Percentiles rank a stretch among this genome's conserved stretches.
phyloP scores from a whole-genome alignment of 2,888 invertebrate genomes.

The Crioceris asparagi region DNA sequence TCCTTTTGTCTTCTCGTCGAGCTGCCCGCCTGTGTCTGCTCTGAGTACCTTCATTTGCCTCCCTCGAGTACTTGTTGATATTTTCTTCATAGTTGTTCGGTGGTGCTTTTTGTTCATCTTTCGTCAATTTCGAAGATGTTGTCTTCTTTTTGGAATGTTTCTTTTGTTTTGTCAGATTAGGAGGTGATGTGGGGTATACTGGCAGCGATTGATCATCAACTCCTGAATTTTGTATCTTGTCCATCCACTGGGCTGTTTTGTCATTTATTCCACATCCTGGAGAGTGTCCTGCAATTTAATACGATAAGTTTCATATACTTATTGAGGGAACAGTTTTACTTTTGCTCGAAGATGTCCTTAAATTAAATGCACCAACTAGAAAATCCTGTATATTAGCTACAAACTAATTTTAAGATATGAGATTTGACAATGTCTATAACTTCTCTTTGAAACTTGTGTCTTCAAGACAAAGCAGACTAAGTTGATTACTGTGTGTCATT shows the following conservation, averaged over 20 bases:
- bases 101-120: slow-evolving; percentile 17
- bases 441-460: too few relatives aligned
- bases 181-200: slow-evolving; percentile 17
- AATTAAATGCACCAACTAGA: too few relatives aligned
- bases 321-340: too few relatives aligned
- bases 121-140: slow-evolving; percentile 6
- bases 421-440: too few relatives aligned
- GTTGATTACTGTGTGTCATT: too few relatives aligned
- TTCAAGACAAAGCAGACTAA: too few relatives aligned
- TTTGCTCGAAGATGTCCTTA: too few relatives aligned
- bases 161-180: not conserved
- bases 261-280: slow-evolving; percentile 84
- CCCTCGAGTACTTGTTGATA: slow-evolving; percentile 66
- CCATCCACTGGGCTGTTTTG: slow-evolving; percentile 86
- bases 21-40: slow-evolving; percentile 38
- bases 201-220: slow-evolving; percentile 36
- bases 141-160: slow-evolving; percentile 1
- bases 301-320: too few relatives aligned
- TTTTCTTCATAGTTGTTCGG: slow-evolving; percentile 37
- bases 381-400: too few relatives aligned
- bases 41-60: slow-evolving; percentile 49
- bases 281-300: slow-evolving; percentile 63
- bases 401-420: too few relatives aligned
- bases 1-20: slow-evolving; percentile 61
- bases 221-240: slow-evolving; percentile 71